These are phyloP conservation scores for Drosophila nigricruria DNA, from an alignment of 2,888 invertebrate species.

Conservation along the genomic window DNA sequence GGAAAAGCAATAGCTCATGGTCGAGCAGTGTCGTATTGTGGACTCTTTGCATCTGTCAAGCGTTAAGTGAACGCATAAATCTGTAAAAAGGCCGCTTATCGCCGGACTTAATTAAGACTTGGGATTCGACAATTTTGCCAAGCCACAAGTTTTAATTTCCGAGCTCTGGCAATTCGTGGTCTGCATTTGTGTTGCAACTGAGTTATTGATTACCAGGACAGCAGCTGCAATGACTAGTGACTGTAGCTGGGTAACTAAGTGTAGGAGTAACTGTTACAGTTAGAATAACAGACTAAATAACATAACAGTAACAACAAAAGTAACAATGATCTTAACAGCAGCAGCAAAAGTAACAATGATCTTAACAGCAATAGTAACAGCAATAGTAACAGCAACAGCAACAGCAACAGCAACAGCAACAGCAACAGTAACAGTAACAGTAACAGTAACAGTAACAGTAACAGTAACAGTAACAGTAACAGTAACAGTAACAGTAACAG, in stretches of 20 bases:
- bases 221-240: background rate
- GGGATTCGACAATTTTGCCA: conserved; percentile 12
- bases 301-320: background rate
- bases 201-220: background rate
- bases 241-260: background rate
- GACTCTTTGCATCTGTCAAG: conserved; percentile 17
- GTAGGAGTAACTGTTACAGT: background rate
- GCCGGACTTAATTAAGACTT: conserved; percentile 3
- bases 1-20: conserved; percentile 16
- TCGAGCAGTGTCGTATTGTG: background rate
- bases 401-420: background rate
- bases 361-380: background rate
- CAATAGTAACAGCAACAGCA: background rate
- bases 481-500: background rate
- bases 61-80: conserved; percentile 25
- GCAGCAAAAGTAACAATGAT: background rate
- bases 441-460: background rate
- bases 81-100: conserved; percentile 29
- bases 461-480: background rate
- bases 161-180: background rate
- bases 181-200: background rate
- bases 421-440: too few species aligned
- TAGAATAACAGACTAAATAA: background rate
- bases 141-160: conserved; percentile 31
- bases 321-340: background rate